phyloP scores from a whole-genome alignment of 2,888 invertebrate genomes.

The Megalurothrips usitatus region DNA sequence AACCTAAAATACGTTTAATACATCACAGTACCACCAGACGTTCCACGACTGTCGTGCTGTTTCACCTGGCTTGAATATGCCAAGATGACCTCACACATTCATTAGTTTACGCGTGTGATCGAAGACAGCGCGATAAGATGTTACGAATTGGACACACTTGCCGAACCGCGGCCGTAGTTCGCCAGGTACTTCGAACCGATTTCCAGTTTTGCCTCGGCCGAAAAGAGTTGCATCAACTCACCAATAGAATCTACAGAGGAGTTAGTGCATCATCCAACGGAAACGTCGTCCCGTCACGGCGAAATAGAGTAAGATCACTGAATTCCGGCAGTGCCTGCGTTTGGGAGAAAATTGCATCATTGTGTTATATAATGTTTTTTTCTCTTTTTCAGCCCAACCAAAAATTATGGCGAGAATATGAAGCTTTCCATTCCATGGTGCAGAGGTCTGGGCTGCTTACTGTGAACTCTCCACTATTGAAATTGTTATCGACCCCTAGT shows the following conservation, averaged over 20 bases:
- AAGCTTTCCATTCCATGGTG: not conserved
- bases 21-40: too few relatives aligned
- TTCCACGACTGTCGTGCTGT: too few relatives aligned
- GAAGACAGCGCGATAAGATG: too few relatives aligned
- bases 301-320: not conserved
- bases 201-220: not conserved
- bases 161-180: not conserved
- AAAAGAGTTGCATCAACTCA: not conserved
- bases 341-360: not conserved
- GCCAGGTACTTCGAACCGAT: not conserved
- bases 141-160: too few relatives aligned
- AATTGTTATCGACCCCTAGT: not conserved
- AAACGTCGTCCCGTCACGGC: too few relatives aligned
- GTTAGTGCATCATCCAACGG: not conserved
- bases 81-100: too few relatives aligned
- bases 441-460: conserved; percentile 45
- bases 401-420: not conserved
- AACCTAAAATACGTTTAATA: too few relatives aligned
- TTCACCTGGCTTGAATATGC: too few relatives aligned
- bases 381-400: conserved; percentile 22
- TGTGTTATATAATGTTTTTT: conserved; percentile 40
- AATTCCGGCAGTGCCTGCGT: not conserved
- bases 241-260: not conserved
- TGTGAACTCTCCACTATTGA: conserved; percentile 30
- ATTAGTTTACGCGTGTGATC: too few relatives aligned